A percentile compares a stretch with the other conserved stretches of the same genome.
Conservation (phyloP, 2,113 vertebrate species). For the Nematolebias whitei region DNA sequence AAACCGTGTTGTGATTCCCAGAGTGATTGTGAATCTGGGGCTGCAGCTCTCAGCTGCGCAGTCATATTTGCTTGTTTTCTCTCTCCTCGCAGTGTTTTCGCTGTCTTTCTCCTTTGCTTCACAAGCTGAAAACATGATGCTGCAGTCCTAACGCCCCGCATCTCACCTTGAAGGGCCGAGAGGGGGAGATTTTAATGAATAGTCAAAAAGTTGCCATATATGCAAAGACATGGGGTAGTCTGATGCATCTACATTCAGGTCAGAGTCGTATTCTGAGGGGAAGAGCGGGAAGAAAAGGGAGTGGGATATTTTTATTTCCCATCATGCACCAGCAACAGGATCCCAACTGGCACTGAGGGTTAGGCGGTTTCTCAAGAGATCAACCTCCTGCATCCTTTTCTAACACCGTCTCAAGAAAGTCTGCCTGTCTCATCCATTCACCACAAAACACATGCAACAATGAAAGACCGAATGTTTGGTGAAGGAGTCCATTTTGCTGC, state of each 20-base stretch:
- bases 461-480: slow-evolving; percentile 5
- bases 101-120: slow-evolving; percentile 45
- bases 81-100: slow-evolving; percentile 30
- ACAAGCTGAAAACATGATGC: slow-evolving; percentile 47
- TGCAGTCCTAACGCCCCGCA: slow-evolving; percentile 38
- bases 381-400: slow-evolving; percentile 64
- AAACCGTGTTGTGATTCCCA: slow-evolving; percentile 85
- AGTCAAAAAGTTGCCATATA: slow-evolving; percentile 34
- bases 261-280: slow-evolving; percentile 65
- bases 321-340: slow-evolving; percentile 77
- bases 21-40: slow-evolving; percentile 82
- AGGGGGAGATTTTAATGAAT: slow-evolving; percentile 47
- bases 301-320: slow-evolving; percentile 72
- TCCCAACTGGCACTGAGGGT: slow-evolving; percentile 76
- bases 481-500: no score
- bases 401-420: slow-evolving; percentile 61
- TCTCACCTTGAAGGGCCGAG: slow-evolving; percentile 60
- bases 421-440: slow-evolving; percentile 55
- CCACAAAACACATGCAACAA: slow-evolving; percentile 28
- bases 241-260: slow-evolving; percentile 79
- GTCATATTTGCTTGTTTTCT: slow-evolving; percentile 72
- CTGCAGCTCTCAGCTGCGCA: slow-evolving; percentile 75
- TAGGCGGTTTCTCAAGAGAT: slow-evolving; percentile 72
- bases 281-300: slow-evolving; percentile 40
- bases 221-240: slow-evolving; percentile 44